A percentile compares a stretch with the other conserved stretches of the same genome.
phyloP scores from a whole-genome alignment of 1,140 invertebrate genomes.

The Pseudomyrmex dendroicus region DNA sequence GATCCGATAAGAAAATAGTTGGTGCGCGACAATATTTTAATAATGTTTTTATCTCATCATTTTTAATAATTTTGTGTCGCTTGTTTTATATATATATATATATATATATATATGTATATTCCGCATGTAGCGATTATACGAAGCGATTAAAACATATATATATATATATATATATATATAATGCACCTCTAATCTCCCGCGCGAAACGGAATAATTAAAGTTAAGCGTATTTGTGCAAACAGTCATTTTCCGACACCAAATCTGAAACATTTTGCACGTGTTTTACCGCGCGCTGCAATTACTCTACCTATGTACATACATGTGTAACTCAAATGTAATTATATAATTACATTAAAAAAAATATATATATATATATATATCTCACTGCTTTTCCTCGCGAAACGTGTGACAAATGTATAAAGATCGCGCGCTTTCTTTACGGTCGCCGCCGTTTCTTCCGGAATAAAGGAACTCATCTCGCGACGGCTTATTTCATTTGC shows the following conservation, averaged over 20 bases:
- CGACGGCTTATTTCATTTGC: conserved; percentile 49
- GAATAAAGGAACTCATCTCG: conserved; percentile 54
- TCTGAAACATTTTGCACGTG: background rate
- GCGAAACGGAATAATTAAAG: background rate
- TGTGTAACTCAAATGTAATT: too few relatives aligned
- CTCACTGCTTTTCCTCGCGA: background rate
- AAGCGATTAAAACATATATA: background rate
- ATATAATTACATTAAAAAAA: too few relatives aligned
- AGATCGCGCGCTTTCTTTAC: conserved; percentile 5
- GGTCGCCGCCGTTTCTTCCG: background rate
- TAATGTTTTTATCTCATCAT: conserved; percentile 15
- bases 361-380: background rate
- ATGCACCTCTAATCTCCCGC: background rate
- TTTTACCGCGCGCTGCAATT: too few relatives aligned
- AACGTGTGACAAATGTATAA: background rate
- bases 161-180: conserved; percentile 6
- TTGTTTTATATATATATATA: background rate
- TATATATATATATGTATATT: background rate
- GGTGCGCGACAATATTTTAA: conserved; percentile 22
- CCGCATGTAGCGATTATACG: background rate
- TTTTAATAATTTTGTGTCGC: conserved; percentile 21
- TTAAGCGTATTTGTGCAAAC: background rate
- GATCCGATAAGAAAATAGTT: conserved; percentile 13
- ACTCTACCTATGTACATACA: too few relatives aligned
- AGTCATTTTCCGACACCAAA: background rate